phyloP scores from a whole-genome alignment of 2,888 invertebrate genomes.

The Agrilus mali region DNA sequence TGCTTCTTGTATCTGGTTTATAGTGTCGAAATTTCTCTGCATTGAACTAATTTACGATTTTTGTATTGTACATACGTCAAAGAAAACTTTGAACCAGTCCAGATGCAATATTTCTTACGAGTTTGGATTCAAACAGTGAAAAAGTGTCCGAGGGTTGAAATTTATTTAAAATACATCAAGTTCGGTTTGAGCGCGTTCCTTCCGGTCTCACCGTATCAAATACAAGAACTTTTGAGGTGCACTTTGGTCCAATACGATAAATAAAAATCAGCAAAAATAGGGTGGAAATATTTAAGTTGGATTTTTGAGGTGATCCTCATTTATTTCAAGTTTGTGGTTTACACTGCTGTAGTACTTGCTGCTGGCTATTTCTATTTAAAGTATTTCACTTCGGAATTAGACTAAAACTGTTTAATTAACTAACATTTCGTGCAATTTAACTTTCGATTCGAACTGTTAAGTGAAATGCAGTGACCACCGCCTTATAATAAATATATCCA shows the following conservation, averaged over 20 bases:
- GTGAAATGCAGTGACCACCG: no score
- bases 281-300: conserved; percentile 2
- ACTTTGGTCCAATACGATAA: no score
- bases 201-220: conserved; percentile 15
- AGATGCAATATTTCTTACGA: no score
- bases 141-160: not conserved
- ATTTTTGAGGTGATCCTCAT: conserved; percentile 12
- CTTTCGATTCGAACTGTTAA: no score
- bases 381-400: conserved; percentile 9
- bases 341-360: conserved; percentile 11
- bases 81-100: no score
- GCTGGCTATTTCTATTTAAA: conserved; percentile 15
- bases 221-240: conserved; percentile 12
- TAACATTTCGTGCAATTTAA: no score
- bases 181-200: conserved; percentile 17
- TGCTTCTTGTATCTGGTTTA: no score
- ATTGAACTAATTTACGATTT: no score
- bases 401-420: not conserved
- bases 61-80: no score
- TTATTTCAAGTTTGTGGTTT: conserved; percentile 14
- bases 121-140: not conserved
- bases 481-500: no score
- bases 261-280: conserved; percentile 2
- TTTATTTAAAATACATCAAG: conserved; percentile 15
- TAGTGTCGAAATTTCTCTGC: no score